phyloP scores from a whole-genome alignment of 2,888 invertebrate genomes.

The Theretra japonica region DNA sequence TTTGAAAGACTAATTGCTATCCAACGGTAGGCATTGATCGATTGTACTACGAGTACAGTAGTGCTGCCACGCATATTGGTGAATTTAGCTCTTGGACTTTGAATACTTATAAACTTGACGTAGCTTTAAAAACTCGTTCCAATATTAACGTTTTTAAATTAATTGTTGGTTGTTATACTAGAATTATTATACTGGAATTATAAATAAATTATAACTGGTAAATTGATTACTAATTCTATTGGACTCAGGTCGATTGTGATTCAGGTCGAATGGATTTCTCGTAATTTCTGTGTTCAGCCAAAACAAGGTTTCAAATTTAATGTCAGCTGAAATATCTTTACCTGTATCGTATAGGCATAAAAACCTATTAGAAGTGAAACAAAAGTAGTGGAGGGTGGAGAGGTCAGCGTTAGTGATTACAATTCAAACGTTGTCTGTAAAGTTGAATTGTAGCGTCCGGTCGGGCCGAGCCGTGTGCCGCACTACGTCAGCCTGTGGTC shows the following conservation, averaged over 20 bases:
- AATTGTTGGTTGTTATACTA: too few species aligned
- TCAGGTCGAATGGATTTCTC: too few species aligned
- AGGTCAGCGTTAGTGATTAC: not conserved
- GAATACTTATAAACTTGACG: too few species aligned
- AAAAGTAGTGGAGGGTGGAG: not conserved
- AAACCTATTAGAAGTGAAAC: not conserved
- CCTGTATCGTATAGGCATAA: not conserved
- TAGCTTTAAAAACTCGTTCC: too few species aligned
- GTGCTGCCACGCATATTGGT: not conserved
- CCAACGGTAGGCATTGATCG: not conserved
- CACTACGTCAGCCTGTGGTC: not conserved
- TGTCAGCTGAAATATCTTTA: not conserved
- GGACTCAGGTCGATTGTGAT: too few species aligned
- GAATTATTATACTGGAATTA: too few species aligned
- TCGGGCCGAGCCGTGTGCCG: not conserved
- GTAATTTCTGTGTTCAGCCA: too few species aligned
- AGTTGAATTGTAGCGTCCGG: not conserved
- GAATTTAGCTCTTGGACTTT: not conserved
- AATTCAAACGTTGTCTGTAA: slow-evolving; percentile 6
- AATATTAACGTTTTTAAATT: too few species aligned
- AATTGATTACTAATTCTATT: too few species aligned
- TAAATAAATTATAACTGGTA: too few species aligned
- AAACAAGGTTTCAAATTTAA: not conserved
- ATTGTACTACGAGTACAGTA: too few species aligned
- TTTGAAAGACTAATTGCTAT: not conserved